phyloP scores from a whole-genome alignment of 2,888 invertebrate species.

The Yponomeuta cagnagella region DNA sequence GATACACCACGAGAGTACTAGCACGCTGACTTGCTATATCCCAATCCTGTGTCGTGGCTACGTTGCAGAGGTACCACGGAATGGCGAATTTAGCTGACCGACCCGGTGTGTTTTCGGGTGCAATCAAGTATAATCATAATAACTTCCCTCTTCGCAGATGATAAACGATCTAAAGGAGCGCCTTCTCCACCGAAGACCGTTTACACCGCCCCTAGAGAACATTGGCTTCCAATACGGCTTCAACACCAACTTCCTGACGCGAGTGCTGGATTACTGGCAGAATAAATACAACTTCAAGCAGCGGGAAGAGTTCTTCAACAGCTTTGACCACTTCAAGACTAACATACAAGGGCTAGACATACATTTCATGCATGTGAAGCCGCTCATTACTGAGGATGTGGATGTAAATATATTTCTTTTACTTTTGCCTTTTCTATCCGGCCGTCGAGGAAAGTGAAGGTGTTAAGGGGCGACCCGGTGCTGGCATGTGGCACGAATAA shows the following conservation, averaged over 20 bases:
- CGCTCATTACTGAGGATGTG: conserved; percentile 34
- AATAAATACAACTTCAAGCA: conserved; percentile 80
- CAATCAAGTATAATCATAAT: no score
- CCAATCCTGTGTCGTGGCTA: no score
- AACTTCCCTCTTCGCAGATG: conserved; percentile 38
- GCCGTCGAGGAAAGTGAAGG: no score
- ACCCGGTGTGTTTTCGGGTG: no score
- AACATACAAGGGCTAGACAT: conserved; percentile 82
- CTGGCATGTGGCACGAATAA: no score
- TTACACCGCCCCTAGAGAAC: conserved; percentile 51
- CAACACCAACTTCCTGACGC: conserved; percentile 61
- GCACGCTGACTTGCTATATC: no score
- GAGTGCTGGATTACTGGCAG: conserved; percentile 75
- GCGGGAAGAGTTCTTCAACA: conserved; percentile 77
- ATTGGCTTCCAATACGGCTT: conserved; percentile 77
- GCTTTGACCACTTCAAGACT: conserved; percentile 81
- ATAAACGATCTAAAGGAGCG: conserved; percentile 73
- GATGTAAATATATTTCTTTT: conserved; percentile 17
- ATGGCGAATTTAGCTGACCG: no score
- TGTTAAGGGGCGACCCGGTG: no score
- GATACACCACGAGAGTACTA: no score
- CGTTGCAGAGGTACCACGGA: no score
- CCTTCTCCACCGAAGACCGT: conserved; percentile 60
- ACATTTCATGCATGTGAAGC: conserved; percentile 81
- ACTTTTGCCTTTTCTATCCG: neutral